Conservation (phyloP, 2,888 invertebrate species). For the Andrena marginata region DNA sequence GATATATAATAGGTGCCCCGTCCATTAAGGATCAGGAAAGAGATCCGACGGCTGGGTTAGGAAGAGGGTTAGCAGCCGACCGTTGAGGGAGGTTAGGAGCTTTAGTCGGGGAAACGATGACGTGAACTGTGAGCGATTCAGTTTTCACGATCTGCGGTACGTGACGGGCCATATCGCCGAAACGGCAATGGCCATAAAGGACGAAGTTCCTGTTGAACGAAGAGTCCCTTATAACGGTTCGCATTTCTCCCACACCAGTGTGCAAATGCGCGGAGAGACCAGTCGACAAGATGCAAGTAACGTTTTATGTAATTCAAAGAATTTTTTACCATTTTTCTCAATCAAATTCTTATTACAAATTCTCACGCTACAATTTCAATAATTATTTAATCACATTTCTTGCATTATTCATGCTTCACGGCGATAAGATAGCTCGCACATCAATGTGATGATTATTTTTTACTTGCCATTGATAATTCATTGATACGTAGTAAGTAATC, state of each 20-base stretch:
- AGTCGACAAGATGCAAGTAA: not conserved
- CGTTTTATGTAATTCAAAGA: not conserved
- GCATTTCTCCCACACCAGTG: not conserved
- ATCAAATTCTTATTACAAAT: no score
- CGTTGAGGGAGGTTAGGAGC: conserved; percentile 66
- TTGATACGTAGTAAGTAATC: no score
- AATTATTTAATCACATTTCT: no score
- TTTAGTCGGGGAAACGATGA: conserved; percentile 65
- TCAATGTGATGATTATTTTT: no score
- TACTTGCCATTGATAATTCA: no score
- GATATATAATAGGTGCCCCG: conserved; percentile 64
- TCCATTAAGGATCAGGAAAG: conserved; percentile 58
- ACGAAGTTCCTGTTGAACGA: not conserved
- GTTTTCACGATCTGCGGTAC: conserved; percentile 16
- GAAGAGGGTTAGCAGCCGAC: conserved; percentile 12
- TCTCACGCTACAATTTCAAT: no score
- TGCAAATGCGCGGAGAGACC: no score
- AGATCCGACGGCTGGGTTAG: conserved; percentile 35
- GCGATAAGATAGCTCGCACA: no score
- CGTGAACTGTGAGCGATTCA: conserved; percentile 39
- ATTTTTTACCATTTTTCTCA: no score
- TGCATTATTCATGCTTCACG: no score
- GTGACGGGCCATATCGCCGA: conserved; percentile 5
- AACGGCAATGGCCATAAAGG: conserved; percentile 8
- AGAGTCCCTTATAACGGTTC: not conserved